A percentile compares a stretch with the other conserved stretches of the same genome.
phyloP scores from a whole-genome alignment of 2,113 vertebrate species.

The Lasiurus borealis region DNA sequence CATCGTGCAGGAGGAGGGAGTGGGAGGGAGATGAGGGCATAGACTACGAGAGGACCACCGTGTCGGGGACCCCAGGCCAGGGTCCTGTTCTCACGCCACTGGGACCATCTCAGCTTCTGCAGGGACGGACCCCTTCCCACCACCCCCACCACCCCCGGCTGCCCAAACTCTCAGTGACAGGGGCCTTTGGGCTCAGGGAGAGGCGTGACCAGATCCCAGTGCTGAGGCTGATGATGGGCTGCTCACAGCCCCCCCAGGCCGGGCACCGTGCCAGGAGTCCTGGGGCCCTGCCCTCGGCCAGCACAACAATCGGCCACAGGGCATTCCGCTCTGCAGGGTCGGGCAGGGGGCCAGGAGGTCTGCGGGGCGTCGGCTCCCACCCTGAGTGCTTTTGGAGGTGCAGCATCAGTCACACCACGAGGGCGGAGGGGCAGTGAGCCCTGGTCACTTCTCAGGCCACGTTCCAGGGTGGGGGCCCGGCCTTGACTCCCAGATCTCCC shows the following conservation, averaged over 20 bases:
- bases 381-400: rapidly evolving
- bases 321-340: not conserved
- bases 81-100: rapidly evolving
- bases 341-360: not conserved
- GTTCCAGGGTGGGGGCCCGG: rapidly evolving
- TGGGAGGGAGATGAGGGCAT: rapidly evolving
- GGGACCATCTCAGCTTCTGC: not conserved
- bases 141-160: rapidly evolving
- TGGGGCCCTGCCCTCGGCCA: not conserved
- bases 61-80: not conserved
- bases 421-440: not conserved
- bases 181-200: rapidly evolving
- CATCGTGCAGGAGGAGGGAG: not conserved
- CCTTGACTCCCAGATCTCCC: not conserved
- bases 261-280: not conserved
- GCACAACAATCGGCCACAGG: rapidly evolving
- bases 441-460: not conserved
- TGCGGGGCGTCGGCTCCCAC: rapidly evolving
- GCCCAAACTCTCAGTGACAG: not conserved
- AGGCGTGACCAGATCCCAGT: not conserved
- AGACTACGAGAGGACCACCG: not conserved
- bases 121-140: rapidly evolving
- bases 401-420: rapidly evolving
- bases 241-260: rapidly evolving
- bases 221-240: rapidly evolving